Evolutionary conservation across 2,797 vertebrate genomes (phyloP), one percentile per base, ranked within the genome.

Genomic region (Danio aesculapii): DNA sequence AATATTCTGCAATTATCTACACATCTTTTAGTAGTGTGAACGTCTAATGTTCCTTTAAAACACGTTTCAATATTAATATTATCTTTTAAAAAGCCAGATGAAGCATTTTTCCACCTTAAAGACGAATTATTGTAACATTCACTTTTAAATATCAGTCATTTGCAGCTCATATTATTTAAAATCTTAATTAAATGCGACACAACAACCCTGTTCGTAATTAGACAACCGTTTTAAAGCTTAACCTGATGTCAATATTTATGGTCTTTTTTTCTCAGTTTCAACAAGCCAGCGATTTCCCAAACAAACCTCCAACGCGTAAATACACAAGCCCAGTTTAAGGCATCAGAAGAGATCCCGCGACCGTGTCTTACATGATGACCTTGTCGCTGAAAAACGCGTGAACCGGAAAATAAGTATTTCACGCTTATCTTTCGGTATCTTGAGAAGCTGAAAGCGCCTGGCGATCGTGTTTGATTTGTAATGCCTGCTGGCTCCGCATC

Each of bases 381-480:
- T 55, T 12, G 30, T 77, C n/a, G 9, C 41, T 19, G 6, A 69
- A 10, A 19, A 39, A 67, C 9, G 11, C 67, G 52, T 8, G 6
- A 16, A 19, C 11, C 13, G 12, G 9, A 55, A 46, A 49, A 39
- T 55, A 12, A 5, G 6, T 43, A 44, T 64, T 55, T 39, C 16
- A 47, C 2, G 4, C 43, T 10, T 13, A n/a, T 67, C 75, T 58
- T 17, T 52, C 14, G 19, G 52, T 21, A 30, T 8, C 30, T 2
- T 10, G 47, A n/a, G 16, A 68, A 21, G 52, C 1, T 6, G 16
- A 8, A n/a, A 21, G 6, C 6, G 47, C 49, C 44, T 0, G 90
- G 82, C 89, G 89, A 90, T 85, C 68, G 57, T 8, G 76, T 50
- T 72, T 1, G 88, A 90, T 75, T 90, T 0, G 21, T 74, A 0